These are phyloP conservation scores for Eilema sororculum DNA, from an alignment of 2,888 invertebrate species.

Conservation along the genomic window DNA sequence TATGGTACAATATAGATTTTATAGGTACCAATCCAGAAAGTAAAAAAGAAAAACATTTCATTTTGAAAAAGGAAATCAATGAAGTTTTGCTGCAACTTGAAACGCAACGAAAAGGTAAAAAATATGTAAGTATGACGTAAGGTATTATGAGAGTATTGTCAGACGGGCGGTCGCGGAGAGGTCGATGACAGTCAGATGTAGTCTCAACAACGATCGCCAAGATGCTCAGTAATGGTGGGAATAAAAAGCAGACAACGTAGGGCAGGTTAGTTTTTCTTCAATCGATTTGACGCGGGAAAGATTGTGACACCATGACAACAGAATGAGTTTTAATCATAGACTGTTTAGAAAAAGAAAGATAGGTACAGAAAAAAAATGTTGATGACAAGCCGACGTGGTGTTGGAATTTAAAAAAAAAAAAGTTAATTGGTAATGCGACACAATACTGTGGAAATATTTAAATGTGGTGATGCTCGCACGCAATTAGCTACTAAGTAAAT, in stretches of 20 bases:
- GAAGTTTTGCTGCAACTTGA: slow-evolving; percentile 10
- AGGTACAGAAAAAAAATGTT: neutral
- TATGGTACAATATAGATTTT: no score
- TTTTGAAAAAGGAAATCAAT: slow-evolving; percentile 10
- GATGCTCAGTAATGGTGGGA: slow-evolving; percentile 25
- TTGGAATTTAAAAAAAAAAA: neutral
- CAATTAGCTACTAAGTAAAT: neutral
- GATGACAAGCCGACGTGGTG: neutral
- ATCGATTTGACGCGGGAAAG: slow-evolving; percentile 21
- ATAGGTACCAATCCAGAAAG: no score
- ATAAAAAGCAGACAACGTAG: slow-evolving; percentile 21
- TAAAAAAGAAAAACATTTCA: no score
- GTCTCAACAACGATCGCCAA: slow-evolving; percentile 32
- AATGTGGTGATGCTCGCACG: neutral
- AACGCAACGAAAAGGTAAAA: slow-evolving; percentile 30
- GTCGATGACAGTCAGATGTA: slow-evolving; percentile 42
- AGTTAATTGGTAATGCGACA: neutral
- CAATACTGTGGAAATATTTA: neutral
- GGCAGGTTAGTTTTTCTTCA: slow-evolving; percentile 21
- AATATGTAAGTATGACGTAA: slow-evolving; percentile 36
- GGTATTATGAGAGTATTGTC: slow-evolving; percentile 37
- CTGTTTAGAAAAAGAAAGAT: neutral
- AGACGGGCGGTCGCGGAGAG: slow-evolving; percentile 29
- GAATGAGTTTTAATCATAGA: neutral
- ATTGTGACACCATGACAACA: slow-evolving; percentile 13